Evolutionary conservation across 2,113 vertebrate species (phyloP), one percentile per base, ranked within the genome.

Genomic region (Brachyhypopomus occidentalis): DNA sequence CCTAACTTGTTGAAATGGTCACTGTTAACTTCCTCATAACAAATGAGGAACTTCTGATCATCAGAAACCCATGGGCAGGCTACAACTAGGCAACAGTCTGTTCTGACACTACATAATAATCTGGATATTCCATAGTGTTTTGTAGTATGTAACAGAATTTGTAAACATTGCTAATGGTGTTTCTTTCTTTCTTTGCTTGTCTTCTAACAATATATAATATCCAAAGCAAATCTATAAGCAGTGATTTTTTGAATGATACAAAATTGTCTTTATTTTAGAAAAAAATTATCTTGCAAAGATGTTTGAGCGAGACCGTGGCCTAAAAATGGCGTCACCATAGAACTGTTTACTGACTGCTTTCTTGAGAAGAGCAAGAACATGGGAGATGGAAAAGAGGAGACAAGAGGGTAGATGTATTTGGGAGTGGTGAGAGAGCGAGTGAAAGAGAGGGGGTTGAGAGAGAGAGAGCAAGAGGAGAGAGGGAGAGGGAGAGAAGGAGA

Each of bases 401-500:
- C 45, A 5, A 52, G 45, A 52, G 45, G 45, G 45, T 52, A 52
- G 45, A 12, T 52, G 64, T 0, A 41, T 34, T 17, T 9, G 27
- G 52, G 52, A 58, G 56, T 14, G 45, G 45, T 45, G 58, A 19
- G 8, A 34, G 74, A 80, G 11, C 69, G 20, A 78, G 76, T 17
- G 60, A 82, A 62, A 30, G 64, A 72, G 41, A 67, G 19, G 71
- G 25, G 52, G 62, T n/a, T 25, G 60, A 82, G 55, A 22, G 30
- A 82, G 55, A 22, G 30, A 70, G 64, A 77, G 69, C 70, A 55
- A 41, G 64, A 73, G 67, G 77, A 77, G 76, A 83, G 71, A 80
- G 78, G 80, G 64, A 67, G 74, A 74, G 58, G 78, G 62, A 30
- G 56, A 79, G 80, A 75, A 41, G 59, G 77, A 79, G 80, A 64